These are phyloP conservation scores for Aphidius gifuensis DNA, from an alignment of 1,140 invertebrate species.

Conservation along the genomic window DNA sequence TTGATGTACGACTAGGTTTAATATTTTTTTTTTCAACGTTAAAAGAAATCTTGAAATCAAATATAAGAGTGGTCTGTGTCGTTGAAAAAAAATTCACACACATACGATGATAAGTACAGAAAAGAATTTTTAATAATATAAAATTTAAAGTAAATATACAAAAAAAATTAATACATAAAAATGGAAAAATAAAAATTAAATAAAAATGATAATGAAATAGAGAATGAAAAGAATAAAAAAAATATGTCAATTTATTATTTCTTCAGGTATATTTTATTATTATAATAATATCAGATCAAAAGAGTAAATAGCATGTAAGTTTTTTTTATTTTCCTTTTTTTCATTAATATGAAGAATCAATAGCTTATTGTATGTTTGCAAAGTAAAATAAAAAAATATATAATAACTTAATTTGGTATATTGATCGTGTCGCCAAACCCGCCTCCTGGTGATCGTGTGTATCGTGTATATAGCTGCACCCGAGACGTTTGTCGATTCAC, in stretches of 20 bases:
- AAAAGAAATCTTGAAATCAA: conserved; percentile 30
- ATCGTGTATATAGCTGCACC: conserved; percentile 23
- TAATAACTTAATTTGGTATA: conserved; percentile 44
- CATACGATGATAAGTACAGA: background rate
- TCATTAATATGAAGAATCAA: background rate
- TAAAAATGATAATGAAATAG: conserved; percentile 8
- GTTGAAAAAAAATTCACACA: conserved; percentile 4
- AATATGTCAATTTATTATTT: background rate
- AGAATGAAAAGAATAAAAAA: conserved; percentile 31
- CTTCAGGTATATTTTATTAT: background rate
- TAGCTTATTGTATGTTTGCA: background rate
- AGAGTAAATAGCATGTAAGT: background rate
- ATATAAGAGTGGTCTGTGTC: conserved; percentile 22
- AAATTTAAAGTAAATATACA: background rate
- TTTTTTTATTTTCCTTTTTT: background rate
- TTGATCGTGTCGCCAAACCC: conserved; percentile 34
- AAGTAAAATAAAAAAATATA: conserved; percentile 15
- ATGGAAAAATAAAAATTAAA: background rate
- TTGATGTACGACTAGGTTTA: no score
- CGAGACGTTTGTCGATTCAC: conserved; percentile 25
- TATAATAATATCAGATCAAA: background rate
- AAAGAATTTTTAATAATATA: background rate
- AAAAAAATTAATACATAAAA: conserved; percentile 1
- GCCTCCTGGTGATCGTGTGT: conserved; percentile 30
- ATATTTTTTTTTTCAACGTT: no score